Evolutionary conservation across 23 tunicate genomes (phyloP), one percentile per base, ranked within the genome.

Genomic region (Botrylloides violaceus): DNA sequence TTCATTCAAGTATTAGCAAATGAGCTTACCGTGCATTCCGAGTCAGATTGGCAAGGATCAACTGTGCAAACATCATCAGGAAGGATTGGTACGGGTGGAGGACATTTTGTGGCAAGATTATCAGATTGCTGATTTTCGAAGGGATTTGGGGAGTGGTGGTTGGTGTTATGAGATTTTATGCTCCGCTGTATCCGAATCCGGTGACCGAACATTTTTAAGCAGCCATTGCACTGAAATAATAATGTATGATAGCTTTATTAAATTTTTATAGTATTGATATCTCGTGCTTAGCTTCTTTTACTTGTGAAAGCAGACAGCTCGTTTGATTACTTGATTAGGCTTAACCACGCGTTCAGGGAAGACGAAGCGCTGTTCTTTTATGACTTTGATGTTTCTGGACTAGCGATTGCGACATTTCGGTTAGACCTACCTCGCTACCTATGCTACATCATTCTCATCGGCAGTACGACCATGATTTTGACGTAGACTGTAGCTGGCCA

Each of bases 41-140:
- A 4, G 58, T 68, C 74, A 4, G 56, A 2, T n/a, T 37, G 2
- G 29, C 74, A 68, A 19, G 74, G 74, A 36, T 68, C 74, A 2
- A 43, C 74, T 19, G 29, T 37, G 58, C 74, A 68, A 4, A 33
- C 70, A 63, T 63, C 70, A 1, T 36, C 57, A 9, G 74, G 59
- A 19, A 68, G 26, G 36, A 25, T 43, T 28, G 57, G 18, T 56
- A 68, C 37, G 2, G 74, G 74, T 20, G 74, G 74, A 36, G 74
- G 74, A 43, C 74, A 68, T 35, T 37, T 2, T 43, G 74, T 24
- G 57, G 25, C 74, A 24, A 25, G 70, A 31, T 28, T 63, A 21
- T 7, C 53, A 15, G 9, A 9, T 43, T 15, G 53, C 53, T 9
- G 53, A 7, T 15, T 43, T 9, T 15, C 15, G 12, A 15, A 43